A percentile compares a stretch with the other conserved stretches of the same genome.
Conservation (phyloP, 1,140 invertebrate species). For the Zaprionus lachaisei region DNA sequence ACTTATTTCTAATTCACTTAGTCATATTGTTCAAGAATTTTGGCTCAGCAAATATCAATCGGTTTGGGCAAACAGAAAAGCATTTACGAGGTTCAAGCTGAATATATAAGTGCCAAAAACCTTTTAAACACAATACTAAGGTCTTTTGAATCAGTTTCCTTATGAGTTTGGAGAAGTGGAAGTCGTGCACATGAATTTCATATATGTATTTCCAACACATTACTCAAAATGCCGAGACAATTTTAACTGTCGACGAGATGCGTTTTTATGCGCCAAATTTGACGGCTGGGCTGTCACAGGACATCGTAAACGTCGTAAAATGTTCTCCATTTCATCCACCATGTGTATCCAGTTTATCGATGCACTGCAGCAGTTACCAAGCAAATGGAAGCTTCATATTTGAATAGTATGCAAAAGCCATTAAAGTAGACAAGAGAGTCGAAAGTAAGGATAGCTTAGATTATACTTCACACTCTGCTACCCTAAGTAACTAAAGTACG, state of each 20-base stretch:
- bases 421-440: slow-evolving; percentile 20
- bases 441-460: neutral
- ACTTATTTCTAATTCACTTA: slow-evolving; percentile 2
- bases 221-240: slow-evolving; percentile 29
- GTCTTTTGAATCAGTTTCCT: neutral
- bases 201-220: slow-evolving; percentile 46
- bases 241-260: slow-evolving; percentile 48
- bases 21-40: neutral
- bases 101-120: no score
- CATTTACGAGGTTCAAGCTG: no score
- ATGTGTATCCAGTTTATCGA: slow-evolving; percentile 2
- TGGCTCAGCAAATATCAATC: no score
- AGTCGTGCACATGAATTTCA: slow-evolving; percentile 33
- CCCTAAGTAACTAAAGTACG: neutral
- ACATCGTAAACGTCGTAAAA: slow-evolving; percentile 56
- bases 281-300: slow-evolving; percentile 27
- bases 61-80: no score
- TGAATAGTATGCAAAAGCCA: slow-evolving; percentile 70
- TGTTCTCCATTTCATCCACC: slow-evolving; percentile 44
- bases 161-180: neutral
- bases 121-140: neutral
- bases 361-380: slow-evolving; percentile 37
- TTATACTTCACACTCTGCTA: neutral
- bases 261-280: slow-evolving; percentile 53
- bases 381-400: slow-evolving; percentile 31